Percentiles rank a stretch among this genome's conserved stretches.
phyloP scores from a whole-genome alignment of 2,888 invertebrate species.

The Diaphora mendica region DNA sequence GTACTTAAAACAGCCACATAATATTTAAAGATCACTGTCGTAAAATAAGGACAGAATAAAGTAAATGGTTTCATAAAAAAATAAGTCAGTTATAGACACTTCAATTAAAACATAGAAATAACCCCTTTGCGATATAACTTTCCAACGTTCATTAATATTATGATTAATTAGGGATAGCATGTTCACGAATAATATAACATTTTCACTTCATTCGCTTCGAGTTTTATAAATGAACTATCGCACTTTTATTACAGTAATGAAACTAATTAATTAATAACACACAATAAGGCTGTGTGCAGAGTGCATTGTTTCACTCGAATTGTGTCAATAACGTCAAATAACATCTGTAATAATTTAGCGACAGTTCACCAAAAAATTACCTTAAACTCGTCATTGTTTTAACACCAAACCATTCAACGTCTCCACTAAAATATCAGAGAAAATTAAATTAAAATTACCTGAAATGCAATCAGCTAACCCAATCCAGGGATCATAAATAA shows the following conservation, averaged over 20 bases:
- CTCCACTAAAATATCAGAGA: constrained; percentile 22
- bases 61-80: background rate
- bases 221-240: background rate
- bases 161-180: background rate
- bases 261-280: background rate
- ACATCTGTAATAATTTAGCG: background rate
- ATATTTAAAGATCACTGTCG: background rate
- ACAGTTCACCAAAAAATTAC: constrained; percentile 18
- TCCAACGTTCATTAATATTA: background rate
- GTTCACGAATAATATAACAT: background rate
- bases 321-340: background rate
- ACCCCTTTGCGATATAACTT: background rate
- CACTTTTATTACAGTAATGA: background rate
- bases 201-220: background rate
- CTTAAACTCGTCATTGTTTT: constrained; percentile 20
- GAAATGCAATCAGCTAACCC: constrained; percentile 49
- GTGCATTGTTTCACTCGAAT: background rate
- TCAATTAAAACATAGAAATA: background rate
- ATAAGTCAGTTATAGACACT: background rate
- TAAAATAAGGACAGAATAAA: background rate
- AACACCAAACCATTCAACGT: constrained; percentile 24
- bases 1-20: background rate
- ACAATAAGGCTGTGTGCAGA: background rate
- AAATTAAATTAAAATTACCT: constrained; percentile 53
- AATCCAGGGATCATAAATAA: constrained; percentile 56